These are phyloP conservation scores for Marmota monax DNA, from an alignment of 2,113 vertebrate genomes.

Conservation along the genomic window DNA sequence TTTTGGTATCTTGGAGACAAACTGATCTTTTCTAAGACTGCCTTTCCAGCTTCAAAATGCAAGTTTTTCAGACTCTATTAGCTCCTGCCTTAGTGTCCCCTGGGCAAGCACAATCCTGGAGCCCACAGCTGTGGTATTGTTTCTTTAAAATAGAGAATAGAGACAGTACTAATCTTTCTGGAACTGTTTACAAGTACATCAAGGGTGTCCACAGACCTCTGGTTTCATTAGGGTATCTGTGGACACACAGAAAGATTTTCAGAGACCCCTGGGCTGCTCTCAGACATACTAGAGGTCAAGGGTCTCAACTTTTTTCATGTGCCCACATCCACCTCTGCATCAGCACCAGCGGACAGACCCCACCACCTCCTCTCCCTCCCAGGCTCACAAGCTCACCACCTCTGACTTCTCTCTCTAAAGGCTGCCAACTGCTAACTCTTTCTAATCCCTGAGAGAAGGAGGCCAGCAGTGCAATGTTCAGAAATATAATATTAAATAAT, in stretches of 20 bases:
- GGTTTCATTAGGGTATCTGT: neutral
- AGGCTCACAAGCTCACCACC: neutral
- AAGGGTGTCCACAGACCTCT: neutral
- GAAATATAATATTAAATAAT: neutral
- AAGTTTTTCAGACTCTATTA: neutral
- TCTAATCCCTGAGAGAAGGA: neutral
- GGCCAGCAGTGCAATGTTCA: neutral
- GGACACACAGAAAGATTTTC: neutral
- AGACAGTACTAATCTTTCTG: neutral
- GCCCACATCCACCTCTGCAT: no score
- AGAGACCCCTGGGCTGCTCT: neutral
- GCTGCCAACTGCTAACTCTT: neutral
- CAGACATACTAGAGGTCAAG: neutral
- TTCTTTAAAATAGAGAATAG: neutral
- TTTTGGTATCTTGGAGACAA: neutral
- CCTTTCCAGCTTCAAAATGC: neutral
- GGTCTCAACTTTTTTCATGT: neutral
- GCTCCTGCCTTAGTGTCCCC: neutral
- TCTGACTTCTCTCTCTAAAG: conserved; percentile 38
- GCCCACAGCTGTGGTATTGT: neutral
- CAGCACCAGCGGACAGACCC: neutral
- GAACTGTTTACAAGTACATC: neutral
- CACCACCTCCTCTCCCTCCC: no score
- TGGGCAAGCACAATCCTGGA: neutral
- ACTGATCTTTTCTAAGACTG: conserved; percentile 11